Evolutionary conservation across 1,140 invertebrate species (phyloP).

Genomic region (Tachypleus tridentatus): DNA sequence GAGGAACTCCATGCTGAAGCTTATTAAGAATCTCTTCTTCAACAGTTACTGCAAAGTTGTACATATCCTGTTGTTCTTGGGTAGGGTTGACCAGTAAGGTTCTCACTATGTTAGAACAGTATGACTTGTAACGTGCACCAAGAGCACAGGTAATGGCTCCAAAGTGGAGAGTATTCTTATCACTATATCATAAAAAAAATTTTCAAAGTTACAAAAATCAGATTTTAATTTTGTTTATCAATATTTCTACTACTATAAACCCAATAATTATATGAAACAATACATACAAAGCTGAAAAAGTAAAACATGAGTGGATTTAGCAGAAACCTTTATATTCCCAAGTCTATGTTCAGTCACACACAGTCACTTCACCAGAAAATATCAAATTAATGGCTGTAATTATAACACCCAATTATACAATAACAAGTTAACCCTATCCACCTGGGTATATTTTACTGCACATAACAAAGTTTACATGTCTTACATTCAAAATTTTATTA

Average conservation of each 20-base stretch:
- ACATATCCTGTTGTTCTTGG: conserved; percentile 61
- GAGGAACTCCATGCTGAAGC: conserved; percentile 65
- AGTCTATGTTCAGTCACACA: too few species aligned
- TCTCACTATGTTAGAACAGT: conserved; percentile 96
- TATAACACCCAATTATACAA: too few species aligned
- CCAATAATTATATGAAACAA: neutral
- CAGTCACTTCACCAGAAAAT: too few species aligned
- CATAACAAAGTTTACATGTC: too few species aligned
- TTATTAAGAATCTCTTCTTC: conserved; percentile 84
- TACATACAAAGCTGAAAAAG: too few species aligned
- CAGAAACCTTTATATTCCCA: too few species aligned
- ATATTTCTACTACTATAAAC: neutral
- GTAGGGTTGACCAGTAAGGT: conserved; percentile 95
- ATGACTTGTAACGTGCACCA: conserved; percentile 89
- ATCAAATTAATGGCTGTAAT: too few species aligned
- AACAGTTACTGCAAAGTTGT: conserved; percentile 82
- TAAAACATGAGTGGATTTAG: too few species aligned
- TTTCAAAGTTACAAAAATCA: neutral
- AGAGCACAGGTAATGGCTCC: conserved; percentile 91
- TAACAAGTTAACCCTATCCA: too few species aligned
- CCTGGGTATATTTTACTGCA: too few species aligned
- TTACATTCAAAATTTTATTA: too few species aligned
- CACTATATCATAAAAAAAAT: conserved; percentile 43
- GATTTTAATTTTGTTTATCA: neutral
- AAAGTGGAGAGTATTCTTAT: conserved; percentile 90